Evolutionary conservation across 1,140 invertebrate genomes (phyloP), one percentile per base, ranked within the genome.

Genomic region (Bactericera cockerelli): DNA sequence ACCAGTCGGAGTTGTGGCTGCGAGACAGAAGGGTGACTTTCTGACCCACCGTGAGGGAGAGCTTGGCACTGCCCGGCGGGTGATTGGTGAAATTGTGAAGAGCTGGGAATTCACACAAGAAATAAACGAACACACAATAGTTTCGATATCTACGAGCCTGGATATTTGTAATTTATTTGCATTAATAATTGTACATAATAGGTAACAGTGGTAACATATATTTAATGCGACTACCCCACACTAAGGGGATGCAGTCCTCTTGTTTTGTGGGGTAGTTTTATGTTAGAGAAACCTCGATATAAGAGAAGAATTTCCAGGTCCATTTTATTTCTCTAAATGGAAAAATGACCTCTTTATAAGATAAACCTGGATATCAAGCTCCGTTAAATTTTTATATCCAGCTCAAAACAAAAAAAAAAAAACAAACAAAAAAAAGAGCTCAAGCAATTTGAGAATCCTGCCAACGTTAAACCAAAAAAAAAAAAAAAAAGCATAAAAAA

Each of bases 1-100:
- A 70, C 59, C 42, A 49, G 69, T 77, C 67, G 67, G 71, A 70
- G 68, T 58, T 74, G 57, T 60, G 66, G 62, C 62, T 70, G 64
- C 64, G 68, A 55, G 64, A 67, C 64, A 62, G 61, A 59, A 10
- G 63, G 61, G 49, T 59, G 55, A 13, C 65, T 62, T 19, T 64
- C 63, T 22, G 60, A 8, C 42, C 42, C n/a, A 49, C 42, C n/a
- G 22, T 16, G 22, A 49, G 42, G 19, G 42, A 49, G 22, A 49
- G 42, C 42, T 49, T 49, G 42, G 6, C 8, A 49, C 42, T 49
- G 4, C 22, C 42, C 42, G 42, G n/a, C 4, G 42, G n/a, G n/a
- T 49, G 42, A 49, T 49, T 16, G 22, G 42, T 49, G 22, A 49
- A 49, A 22, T 49, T 49, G 8, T n/a, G 42, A 49, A 49, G 6